phyloP scores from a whole-genome alignment of 2,888 invertebrate species.

The Rotaria sp. region DNA sequence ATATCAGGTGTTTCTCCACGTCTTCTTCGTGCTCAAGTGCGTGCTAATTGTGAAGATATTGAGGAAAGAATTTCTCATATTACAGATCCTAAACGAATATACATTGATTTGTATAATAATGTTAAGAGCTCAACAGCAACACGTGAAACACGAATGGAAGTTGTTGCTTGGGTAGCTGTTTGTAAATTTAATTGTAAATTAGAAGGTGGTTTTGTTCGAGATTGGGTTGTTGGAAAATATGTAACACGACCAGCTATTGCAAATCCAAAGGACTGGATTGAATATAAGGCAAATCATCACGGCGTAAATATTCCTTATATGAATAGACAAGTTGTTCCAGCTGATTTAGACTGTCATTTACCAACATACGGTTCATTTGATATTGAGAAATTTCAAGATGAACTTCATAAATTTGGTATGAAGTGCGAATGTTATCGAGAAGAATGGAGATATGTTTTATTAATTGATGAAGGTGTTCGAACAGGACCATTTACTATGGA shows the following conservation, averaged over 20 bases:
- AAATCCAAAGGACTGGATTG: no score
- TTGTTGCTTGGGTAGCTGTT: background rate
- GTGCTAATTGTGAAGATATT: background rate
- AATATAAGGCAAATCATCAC: background rate
- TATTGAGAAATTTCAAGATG: background rate
- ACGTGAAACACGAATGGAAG: constrained; percentile 21
- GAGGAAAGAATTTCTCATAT: background rate
- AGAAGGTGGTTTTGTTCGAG: background rate
- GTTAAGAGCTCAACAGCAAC: background rate
- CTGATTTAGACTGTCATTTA: background rate
- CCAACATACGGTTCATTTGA: background rate
- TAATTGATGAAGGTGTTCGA: background rate
- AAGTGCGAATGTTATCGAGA: background rate
- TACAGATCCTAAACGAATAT: background rate
- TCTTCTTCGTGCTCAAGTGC: background rate
- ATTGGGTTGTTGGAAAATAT: background rate
- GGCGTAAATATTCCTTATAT: background rate
- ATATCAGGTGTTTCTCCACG: background rate
- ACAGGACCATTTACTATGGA: background rate
- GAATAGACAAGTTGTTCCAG: background rate
- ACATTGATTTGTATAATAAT: background rate
- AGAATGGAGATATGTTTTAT: background rate
- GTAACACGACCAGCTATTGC: background rate
- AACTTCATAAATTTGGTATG: background rate
- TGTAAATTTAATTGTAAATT: background rate